Base-by-base conservation (phyloP, 2,113 vertebrate species). In the Sinocyclocheilus anshuiensis region DNA sequence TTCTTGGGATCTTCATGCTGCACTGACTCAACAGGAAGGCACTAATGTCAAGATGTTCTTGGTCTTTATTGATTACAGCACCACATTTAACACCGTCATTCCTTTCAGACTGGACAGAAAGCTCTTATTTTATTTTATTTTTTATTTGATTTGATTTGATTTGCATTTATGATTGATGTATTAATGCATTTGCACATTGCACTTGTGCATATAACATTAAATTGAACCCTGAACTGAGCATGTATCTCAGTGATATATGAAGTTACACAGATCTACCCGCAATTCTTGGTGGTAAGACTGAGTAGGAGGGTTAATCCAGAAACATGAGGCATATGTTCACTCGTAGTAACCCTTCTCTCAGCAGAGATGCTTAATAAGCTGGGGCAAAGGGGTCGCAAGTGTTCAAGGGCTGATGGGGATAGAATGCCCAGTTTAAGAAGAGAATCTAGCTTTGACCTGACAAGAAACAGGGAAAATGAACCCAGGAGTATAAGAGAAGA, bases 401-500 rank as follows among this genome's bases (percentile, higher is more conserved):
- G 63, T 50, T 22, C 36, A 33, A 53, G 63, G 45, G 63, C 63
- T 82, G n/a, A 71, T 36, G 80, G 10, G 39, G 18, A 13, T 33
- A 13, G 61, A 53, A 82, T 50, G 63, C 45, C 39, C 79, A 45
- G 13, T 82, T 82, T 82, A 82, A 50, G 20, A 53, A 29, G 42
- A 71, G 63, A 71, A 71, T 82, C 45, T 22, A 69, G 26, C 81
- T 81, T 48, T 53, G 81, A 36, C 81, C 61, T 9, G 61, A 71
- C 53, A 16, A 16, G n/a, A 82, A 82, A 15, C 16, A 53, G 18
- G 15, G 61, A 82, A 71, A 53, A 82, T 55, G 16, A 33, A 53
- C 63, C 26, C 11, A 13, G 5, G 48, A n/a, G 45, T n/a, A 22
- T 36, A 82, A 50, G 1, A 53, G 45, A 15, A 11, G 45, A 55